Evolutionary conservation across 2,888 invertebrate genomes (phyloP), one percentile per base, ranked within the genome.

Genomic region (Megaustenia siamemsis): DNA sequence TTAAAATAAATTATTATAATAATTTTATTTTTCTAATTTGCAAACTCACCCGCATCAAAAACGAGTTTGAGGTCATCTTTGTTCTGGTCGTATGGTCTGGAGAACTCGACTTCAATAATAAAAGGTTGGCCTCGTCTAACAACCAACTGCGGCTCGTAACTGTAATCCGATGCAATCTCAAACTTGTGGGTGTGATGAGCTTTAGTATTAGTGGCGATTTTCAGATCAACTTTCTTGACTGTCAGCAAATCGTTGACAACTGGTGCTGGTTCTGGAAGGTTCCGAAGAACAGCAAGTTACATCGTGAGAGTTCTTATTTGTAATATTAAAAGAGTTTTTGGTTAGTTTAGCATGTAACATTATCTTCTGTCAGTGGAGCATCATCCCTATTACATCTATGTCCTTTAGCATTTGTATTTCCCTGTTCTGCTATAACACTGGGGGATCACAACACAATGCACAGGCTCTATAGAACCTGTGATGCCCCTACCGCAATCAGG

Each of bases 41-140:
- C n/a, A n/a, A 66, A 80, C 87, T 82, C 56, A 91, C 91, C 91
- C 49, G 86, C 86, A 45, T 89, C 96, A 92, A 98, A 97, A 84
- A 97, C 96, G 90, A 98, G 96, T 63, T 97, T 97, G 71, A 98
- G 95, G 12, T 96, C 97, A 94, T 98, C 98, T 91, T 95, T 96
- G 28, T 95, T 95, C 35, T 96, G 95, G 90, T 96, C 96, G 93
- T 96, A 98, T 24, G 96, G 95, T 88, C 96, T 95, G 91, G 96
- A 97, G 85, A 97, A 96, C 71, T 96, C 94, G 35, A 97, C 92
- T 0, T 96, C 96, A 8, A 97, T 94, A 86, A 95, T 96, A 94
- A 97, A 97, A 0, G 95, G 95, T 90, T 96, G 96, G 0, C 97
- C 97, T 43, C 97, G 95, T 6, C 97, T 95, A 2, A 97, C 95